Conservation (phyloP, 2,888 invertebrate species). For the Lasioglossum vierecki region DNA sequence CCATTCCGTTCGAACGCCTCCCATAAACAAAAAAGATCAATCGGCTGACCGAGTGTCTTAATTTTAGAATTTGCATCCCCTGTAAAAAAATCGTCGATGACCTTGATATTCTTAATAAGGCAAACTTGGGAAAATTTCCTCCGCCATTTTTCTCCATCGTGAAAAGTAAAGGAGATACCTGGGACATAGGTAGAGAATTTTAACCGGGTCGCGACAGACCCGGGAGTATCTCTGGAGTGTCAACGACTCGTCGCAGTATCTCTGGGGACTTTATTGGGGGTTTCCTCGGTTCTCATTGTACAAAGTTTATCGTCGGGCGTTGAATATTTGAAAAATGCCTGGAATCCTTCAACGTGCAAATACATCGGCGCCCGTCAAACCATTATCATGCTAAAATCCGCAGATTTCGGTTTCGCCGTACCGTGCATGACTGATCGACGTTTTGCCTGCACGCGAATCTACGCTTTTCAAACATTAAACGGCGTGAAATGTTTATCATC, state of each 20-base stretch:
- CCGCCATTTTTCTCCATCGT: no score
- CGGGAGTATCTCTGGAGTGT: not conserved
- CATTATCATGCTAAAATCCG: slow-evolving; percentile 58
- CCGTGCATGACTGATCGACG: slow-evolving; percentile 43
- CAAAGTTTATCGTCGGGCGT: slow-evolving; percentile 35
- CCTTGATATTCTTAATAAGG: no score
- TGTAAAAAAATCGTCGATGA: no score
- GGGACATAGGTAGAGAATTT: not conserved
- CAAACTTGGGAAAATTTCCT: no score
- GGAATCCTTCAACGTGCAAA: slow-evolving; percentile 45
- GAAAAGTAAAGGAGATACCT: not conserved
- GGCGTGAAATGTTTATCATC: slow-evolving; percentile 12
- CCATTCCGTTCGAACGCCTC: not conserved
- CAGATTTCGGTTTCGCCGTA: slow-evolving; percentile 42
- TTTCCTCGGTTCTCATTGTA: not conserved
- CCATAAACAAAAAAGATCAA: not conserved
- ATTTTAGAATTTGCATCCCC: no score
- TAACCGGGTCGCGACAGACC: not conserved
- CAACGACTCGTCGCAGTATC: not conserved
- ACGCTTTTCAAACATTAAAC: slow-evolving; percentile 12
- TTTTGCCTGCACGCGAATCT: slow-evolving; percentile 1
- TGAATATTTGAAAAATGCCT: slow-evolving; percentile 45
- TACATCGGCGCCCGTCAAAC: slow-evolving; percentile 29
- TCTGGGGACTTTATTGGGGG: not conserved
- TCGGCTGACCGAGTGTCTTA: not conserved